Evolutionary conservation across 2,797 vertebrate genomes (phyloP).

Genomic region (Stomatorhinus walkeri): DNA sequence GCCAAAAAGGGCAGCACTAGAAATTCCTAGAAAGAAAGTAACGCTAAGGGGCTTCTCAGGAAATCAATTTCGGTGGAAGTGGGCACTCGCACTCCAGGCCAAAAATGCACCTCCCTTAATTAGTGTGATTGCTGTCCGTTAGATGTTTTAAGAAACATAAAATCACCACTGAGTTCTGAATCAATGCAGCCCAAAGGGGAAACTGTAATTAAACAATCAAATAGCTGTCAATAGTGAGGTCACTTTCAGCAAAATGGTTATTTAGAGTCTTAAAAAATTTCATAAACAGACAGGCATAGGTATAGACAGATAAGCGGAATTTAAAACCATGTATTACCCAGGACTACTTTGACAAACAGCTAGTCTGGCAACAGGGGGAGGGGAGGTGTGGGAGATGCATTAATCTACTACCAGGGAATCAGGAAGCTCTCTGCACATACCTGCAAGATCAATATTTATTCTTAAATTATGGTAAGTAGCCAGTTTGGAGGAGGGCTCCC

Average conservation of each 20-base stretch:
- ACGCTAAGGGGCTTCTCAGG: background rate
- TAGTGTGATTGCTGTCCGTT: background rate
- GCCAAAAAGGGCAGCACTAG: background rate
- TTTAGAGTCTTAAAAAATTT: background rate
- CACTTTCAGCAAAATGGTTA: background rate
- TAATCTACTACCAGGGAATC: background rate
- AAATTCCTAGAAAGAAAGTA: background rate
- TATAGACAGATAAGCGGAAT: background rate
- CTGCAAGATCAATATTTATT: background rate
- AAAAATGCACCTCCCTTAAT: background rate
- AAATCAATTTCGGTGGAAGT: background rate
- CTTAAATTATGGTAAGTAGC: background rate
- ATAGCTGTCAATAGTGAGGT: background rate
- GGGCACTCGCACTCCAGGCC: background rate
- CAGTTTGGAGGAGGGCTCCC: background rate
- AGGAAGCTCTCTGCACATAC: conserved; percentile 3
- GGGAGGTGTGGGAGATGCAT: background rate
- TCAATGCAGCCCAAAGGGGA: background rate
- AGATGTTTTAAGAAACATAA: background rate
- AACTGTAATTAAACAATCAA: background rate
- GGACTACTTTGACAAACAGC: background rate
- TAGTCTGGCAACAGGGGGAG: background rate
- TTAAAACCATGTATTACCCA: background rate
- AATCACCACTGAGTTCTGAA: too few relatives aligned
- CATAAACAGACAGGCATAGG: background rate